Evolutionary conservation across 2,797 vertebrate species (phyloP), one percentile per base, ranked within the genome.

Genomic region (Macropodus opercularis): DNA sequence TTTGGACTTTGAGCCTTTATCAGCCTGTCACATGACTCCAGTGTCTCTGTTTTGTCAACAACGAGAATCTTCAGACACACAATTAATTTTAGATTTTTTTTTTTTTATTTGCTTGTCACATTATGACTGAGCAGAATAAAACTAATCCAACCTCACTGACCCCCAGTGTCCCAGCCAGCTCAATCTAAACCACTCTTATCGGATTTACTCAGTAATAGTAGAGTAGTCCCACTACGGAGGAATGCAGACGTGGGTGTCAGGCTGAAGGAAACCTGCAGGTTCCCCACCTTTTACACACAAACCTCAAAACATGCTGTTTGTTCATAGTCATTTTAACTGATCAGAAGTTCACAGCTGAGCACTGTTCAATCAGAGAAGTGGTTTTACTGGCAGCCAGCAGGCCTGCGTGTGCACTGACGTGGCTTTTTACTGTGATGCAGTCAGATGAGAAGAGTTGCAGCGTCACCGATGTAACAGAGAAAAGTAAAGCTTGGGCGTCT

Each of bases 161-260:
- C 65, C 68, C 14, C 32, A 26, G 39, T 38, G 46, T 77, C 69
- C 51, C 10, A 41, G 53, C 53, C 47, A 21, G 69, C 63, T 34
- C 49, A 68, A 40, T 64, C 6, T 81, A 78, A 86, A 72, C 54
- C 76, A 42, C 63, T 68, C 61, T 80, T 70, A 84, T 79, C 77
- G 77, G 17, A 74, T 85, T 85, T 79, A 56, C 75, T 56, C 61
- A 1, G 10, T 40, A 41, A 49, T 50, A 35, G 60, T 58, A 34
- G 27, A 55, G 52, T 2, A 34, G 58, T 46, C 14, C 42, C 53
- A 8, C 42, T 31, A 2, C 23, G 17, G 31, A 8, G 24, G 18
- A 41, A 39, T 18, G 43, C 22, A 50, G 36, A 0, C 29, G 11
- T 27, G 49, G 24, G 17, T 31, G 8, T 11, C 26, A 3, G 41